Evolutionary conservation across 2,113 vertebrate genomes (phyloP).

Genomic region (Engystomops pustulosus): DNA sequence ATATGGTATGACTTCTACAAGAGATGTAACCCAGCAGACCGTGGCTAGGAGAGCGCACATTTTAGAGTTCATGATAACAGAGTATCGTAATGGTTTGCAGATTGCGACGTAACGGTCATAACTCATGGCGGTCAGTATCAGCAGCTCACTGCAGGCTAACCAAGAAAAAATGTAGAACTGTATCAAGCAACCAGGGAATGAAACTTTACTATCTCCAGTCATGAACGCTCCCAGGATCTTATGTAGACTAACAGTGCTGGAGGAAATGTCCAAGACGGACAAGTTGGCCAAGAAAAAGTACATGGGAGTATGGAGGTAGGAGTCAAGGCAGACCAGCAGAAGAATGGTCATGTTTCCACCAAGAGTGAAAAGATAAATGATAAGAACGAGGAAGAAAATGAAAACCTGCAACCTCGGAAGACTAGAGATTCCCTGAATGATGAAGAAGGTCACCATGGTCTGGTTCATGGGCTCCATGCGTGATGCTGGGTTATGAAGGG

Average conservation of each 20-base stretch:
- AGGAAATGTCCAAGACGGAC: constrained; percentile 62
- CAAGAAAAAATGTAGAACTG: constrained; percentile 69
- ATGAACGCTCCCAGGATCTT: constrained; percentile 63
- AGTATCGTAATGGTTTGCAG: constrained; percentile 47
- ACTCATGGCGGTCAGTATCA: constrained; percentile 67
- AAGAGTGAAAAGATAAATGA: constrained; percentile 57
- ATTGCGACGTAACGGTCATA: constrained; percentile 59
- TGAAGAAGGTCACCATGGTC: neutral
- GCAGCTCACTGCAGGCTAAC: constrained; percentile 63
- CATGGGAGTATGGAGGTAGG: constrained; percentile 61
- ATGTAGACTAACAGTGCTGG: constrained; percentile 63
- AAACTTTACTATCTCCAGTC: constrained; percentile 63
- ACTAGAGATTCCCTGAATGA: constrained; percentile 21
- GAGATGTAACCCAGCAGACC: constrained; percentile 52
- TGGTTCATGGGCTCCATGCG: constrained; percentile 25
- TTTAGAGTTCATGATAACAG: constrained; percentile 1
- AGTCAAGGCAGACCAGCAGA: constrained; percentile 44
- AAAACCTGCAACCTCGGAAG: neutral
- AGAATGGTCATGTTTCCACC: constrained; percentile 60
- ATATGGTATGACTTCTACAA: constrained; percentile 64
- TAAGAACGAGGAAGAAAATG: constrained; percentile 37
- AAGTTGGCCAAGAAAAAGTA: constrained; percentile 64
- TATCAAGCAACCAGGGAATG: constrained; percentile 64
- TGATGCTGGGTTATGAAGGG: neutral
- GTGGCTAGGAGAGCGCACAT: constrained; percentile 61